Conservation (phyloP, 2,888 invertebrate genomes). For the Pyrrhosoma nymphula region DNA sequence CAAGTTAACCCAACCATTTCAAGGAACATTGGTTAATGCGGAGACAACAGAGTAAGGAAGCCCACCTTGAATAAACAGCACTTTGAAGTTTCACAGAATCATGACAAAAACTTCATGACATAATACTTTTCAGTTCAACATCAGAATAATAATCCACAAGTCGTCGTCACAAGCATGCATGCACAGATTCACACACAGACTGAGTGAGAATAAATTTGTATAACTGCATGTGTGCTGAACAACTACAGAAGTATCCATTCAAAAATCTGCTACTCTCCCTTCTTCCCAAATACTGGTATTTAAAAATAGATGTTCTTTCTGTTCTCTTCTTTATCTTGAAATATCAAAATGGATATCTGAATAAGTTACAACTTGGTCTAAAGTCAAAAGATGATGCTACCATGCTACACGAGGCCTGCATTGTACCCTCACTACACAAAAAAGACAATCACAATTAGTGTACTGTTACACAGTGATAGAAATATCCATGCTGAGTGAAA, state of each 20-base stretch:
- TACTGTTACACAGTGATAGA: slow-evolving; percentile 55
- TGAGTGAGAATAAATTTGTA: slow-evolving; percentile 47
- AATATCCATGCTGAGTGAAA: slow-evolving; percentile 54
- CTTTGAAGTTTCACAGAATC: slow-evolving; percentile 37
- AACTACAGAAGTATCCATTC: slow-evolving; percentile 59
- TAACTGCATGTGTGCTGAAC: slow-evolving; percentile 53
- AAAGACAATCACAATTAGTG: slow-evolving; percentile 56
- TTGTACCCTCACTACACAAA: slow-evolving; percentile 46
- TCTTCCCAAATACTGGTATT: slow-evolving; percentile 63
- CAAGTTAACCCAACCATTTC: not conserved
- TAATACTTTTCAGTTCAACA: slow-evolving; percentile 21
- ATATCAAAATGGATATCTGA: slow-evolving; percentile 66
- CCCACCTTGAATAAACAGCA: slow-evolving; percentile 25
- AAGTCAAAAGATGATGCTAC: slow-evolving; percentile 58
- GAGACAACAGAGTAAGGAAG: slow-evolving; percentile 44
- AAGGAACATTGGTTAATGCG: slow-evolving; percentile 18
- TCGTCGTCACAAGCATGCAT: not conserved
- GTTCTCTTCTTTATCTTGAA: slow-evolving; percentile 48
- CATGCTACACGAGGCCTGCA: slow-evolving; percentile 34
- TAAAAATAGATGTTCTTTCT: slow-evolving; percentile 63
- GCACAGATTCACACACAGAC: not conserved
- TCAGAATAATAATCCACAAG: slow-evolving; percentile 37
- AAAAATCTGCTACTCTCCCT: slow-evolving; percentile 49
- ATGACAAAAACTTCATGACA: not conserved
- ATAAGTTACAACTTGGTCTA: slow-evolving; percentile 54